These are phyloP conservation scores for Callitettix versicolor DNA, from an alignment of 1,140 invertebrate genomes.

Conservation along the genomic window DNA sequence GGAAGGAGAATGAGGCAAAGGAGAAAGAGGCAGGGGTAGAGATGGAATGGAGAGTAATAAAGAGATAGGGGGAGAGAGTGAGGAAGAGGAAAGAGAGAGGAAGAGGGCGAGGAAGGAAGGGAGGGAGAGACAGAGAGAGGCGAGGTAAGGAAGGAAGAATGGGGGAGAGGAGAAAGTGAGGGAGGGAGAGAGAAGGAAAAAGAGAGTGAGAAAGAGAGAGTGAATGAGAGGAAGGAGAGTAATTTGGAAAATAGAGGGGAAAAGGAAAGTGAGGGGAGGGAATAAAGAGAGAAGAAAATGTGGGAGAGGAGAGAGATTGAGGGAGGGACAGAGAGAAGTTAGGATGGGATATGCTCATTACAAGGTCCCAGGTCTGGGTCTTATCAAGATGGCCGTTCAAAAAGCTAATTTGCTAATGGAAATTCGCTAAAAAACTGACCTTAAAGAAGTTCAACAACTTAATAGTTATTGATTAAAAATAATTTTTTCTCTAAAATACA, in stretches of 20 bases:
- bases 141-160: background rate
- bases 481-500: no score
- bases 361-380: no score
- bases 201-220: no score
- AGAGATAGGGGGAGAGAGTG: no score
- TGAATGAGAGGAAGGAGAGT: background rate
- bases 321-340: background rate
- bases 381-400: no score
- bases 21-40: background rate
- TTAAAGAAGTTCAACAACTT: no score
- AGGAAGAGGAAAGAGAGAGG: background rate
- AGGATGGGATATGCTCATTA: no score
- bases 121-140: background rate
- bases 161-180: no score
- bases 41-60: background rate
- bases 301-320: background rate
- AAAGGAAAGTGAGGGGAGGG: background rate
- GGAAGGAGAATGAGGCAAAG: background rate
- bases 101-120: background rate
- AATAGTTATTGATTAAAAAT: no score
- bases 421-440: no score
- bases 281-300: background rate
- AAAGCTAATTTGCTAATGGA: no score
- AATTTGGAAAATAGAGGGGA: background rate
- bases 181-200: no score